These are phyloP conservation scores for Corythornis vintsioides DNA, from an alignment of 2,113 vertebrate species.

Conservation along the genomic window DNA sequence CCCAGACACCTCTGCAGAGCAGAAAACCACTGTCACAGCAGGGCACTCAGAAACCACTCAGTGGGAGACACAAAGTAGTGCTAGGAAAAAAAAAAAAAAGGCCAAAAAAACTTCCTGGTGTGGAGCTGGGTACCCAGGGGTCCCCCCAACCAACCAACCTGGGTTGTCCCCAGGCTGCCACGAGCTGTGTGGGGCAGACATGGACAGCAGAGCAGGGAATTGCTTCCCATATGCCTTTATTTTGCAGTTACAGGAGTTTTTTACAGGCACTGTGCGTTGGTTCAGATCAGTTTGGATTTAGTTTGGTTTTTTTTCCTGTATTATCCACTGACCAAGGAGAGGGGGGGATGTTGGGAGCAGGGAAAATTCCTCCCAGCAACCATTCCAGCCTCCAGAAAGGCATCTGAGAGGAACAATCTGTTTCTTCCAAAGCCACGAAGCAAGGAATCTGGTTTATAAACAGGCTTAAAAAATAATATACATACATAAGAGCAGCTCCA, in stretches of 20 bases:
- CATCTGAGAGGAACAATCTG: constrained; percentile 22
- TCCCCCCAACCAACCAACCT: no score
- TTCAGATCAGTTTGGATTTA: constrained; percentile 8
- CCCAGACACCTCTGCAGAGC: background rate
- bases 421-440: constrained; percentile 47
- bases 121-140: background rate
- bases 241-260: constrained; percentile 60
- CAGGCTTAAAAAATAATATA: constrained; percentile 61
- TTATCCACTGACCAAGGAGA: background rate
- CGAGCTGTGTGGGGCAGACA: background rate
- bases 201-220: background rate
- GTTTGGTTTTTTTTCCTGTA: background rate
- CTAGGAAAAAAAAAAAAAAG: background rate
- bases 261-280: constrained; percentile 63
- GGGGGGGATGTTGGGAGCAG: background rate
- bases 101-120: fast-evolving
- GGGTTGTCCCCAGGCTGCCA: background rate
- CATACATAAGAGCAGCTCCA: constrained; percentile 42
- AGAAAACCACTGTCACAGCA: background rate
- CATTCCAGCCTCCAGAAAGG: constrained; percentile 40
- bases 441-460: constrained; percentile 44
- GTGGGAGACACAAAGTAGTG: fast-evolving
- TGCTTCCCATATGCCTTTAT: constrained; percentile 76
- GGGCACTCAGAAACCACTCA: fast-evolving
- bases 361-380: constrained; percentile 24